phyloP scores from a whole-genome alignment of 2,113 vertebrate genomes.

The Neoarius graeffei region DNA sequence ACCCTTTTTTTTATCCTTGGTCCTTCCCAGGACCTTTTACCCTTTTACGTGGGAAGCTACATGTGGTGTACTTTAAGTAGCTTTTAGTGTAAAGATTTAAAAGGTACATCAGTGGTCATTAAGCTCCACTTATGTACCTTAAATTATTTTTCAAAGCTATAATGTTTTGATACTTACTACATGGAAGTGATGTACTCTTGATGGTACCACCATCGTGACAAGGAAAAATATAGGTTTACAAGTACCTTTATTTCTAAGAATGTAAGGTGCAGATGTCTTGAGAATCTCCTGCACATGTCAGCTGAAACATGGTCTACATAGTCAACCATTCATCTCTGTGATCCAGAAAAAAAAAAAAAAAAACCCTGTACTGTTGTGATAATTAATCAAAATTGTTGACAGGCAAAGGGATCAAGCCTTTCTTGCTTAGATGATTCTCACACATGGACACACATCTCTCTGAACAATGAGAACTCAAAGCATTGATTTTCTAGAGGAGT shows the following conservation, averaged over 20 bases:
- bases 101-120: neutral
- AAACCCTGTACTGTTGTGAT: constrained; percentile 3
- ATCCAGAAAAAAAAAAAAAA: constrained; percentile 28
- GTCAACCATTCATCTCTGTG: no score
- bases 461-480: constrained; percentile 25
- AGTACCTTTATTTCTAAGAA: neutral
- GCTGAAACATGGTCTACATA: no score
- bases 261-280: neutral
- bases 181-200: neutral
- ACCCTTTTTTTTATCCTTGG: no score
- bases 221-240: neutral
- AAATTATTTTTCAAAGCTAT: neutral
- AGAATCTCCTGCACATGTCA: neutral
- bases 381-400: constrained; percentile 45
- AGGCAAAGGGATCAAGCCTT: constrained; percentile 29
- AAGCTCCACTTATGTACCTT: neutral
- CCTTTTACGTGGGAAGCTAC: neutral
- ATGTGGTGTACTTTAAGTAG: neutral
- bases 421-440: constrained; percentile 14
- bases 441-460: constrained; percentile 18
- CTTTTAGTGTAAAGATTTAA: neutral
- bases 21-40: no score
- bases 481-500: constrained; percentile 50
- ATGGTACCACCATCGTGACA: neutral
- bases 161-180: neutral